Percentiles rank a stretch among this genome's conserved stretches.
phyloP scores from a whole-genome alignment of 2,797 vertebrate species.

The Channallabes apus region DNA sequence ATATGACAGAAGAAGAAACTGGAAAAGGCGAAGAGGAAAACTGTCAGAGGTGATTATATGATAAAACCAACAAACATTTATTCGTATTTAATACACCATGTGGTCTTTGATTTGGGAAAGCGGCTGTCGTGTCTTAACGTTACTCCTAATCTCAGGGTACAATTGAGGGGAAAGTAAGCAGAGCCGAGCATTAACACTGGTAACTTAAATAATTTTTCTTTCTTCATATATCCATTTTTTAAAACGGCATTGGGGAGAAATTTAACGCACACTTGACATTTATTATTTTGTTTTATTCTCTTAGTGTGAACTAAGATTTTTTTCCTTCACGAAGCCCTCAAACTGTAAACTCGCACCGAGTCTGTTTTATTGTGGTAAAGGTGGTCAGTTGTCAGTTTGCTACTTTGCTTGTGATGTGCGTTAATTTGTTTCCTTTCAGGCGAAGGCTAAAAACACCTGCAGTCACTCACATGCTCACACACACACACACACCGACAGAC shows the following conservation, averaged over 20 bases:
- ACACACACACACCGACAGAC: slow-evolving; percentile 30
- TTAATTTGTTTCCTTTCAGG: slow-evolving; percentile 26
- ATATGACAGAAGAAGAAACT: slow-evolving; percentile 54
- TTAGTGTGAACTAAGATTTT: not conserved
- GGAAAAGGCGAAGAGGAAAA: slow-evolving; percentile 66
- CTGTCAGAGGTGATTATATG: slow-evolving; percentile 68
- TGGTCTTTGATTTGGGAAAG: not conserved
- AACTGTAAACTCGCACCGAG: not conserved
- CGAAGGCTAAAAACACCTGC: slow-evolving; percentile 54
- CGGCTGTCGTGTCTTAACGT: slow-evolving; percentile 16
- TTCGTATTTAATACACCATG: slow-evolving; percentile 6
- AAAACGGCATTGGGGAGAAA: not conserved
- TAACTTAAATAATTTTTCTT: slow-evolving; percentile 34
- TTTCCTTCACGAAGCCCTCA: no score
- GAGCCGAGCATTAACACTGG: not conserved
- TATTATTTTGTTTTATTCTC: not conserved
- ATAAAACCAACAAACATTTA: no score
- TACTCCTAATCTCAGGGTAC: slow-evolving; percentile 8
- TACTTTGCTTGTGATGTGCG: not conserved
- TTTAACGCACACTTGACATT: not conserved
- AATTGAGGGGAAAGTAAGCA: not conserved
- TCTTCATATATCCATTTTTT: no score
- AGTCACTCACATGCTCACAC: slow-evolving; percentile 13
- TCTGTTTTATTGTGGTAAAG: not conserved
- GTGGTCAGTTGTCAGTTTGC: not conserved